Evolutionary conservation across 2,797 vertebrate genomes (phyloP), one percentile per base, ranked within the genome.

Genomic region (Alcedo quadribrachys): DNA sequence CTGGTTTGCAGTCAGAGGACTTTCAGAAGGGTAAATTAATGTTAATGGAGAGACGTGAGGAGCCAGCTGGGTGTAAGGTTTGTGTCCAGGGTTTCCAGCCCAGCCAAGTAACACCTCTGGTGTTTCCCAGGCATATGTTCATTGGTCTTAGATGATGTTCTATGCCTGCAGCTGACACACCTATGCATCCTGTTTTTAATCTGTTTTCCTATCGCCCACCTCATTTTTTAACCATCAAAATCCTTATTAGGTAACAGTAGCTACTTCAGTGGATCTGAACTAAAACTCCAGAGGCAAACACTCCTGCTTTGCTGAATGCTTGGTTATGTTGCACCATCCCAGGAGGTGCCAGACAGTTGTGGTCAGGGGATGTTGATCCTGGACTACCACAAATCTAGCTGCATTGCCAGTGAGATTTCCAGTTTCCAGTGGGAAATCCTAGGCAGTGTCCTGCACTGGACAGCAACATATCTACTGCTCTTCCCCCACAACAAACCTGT

Each of bases 401-500:
- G 32, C 50, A 28, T 3, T 55, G 21, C 22, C 66, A 83, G 45
- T 55, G 54, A 55, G 54, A 55, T 32, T 55, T 55, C n/a, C n/a
- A 8, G 32, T 32, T 33, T 57, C 4, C 13, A 21, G 17, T 19
- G 45, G 45, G 51, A 88, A 76, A 70, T 13, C 27, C 17, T 54
- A 65, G 58, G 18, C 50, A 74, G 60, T 25, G 28, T 40, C 35
- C 76, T 68, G 65, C 32, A 2, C 30, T 1, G 2, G 30, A 32
- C 55, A 66, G 40, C 22, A 45, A 9, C n/a, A 51, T 73, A 32
- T 21, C 28, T 82, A 32, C 54, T 65, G 65, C 63, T 35, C 27
- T 68, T 57, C 10, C 25, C 15, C 45, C 1, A 1, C 13, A 22
- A 11, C 16, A 68, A 85, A 51, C 35, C 11, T 0, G 0, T 68